Base-by-base conservation (phyloP, 1,140 invertebrate species). In the Grapholita molesta region DNA sequence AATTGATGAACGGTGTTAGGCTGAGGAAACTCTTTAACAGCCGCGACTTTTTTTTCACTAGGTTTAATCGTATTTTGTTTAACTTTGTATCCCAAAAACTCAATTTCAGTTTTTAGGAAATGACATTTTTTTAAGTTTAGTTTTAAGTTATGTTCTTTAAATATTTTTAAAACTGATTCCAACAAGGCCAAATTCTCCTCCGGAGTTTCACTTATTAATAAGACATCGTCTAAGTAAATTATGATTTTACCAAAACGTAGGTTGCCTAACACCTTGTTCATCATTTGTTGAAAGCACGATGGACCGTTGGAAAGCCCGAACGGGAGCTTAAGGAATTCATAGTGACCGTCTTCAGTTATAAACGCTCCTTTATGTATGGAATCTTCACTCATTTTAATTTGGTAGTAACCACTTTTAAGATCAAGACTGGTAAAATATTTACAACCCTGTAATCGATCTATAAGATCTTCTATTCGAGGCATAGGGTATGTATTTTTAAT, bases 331-430 rank as follows among this genome's bases (percentile, higher is more conserved):
- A 74, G 42, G 64, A 72, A 84, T 53, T 78, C 69, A 30, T 73
- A 93, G 25, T 80, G 75, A 3, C 85, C 82, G 28, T 74, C 65
- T 2, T 72, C 73, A 12, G 74, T 80, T 1, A 76, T 68, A 68
- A 84, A 84, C 18, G 80, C 70, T 0, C 76, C 77, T 25, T 79
- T 70, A 11, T 74, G 70, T 18, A 78, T 75, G 0, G 74, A 75
- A 3, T 77, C 38, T 52, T 67, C 11, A 5, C 70, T 48, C 7
- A 84, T 33, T 21, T 55, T 55, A 3, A 55, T 21, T 15, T 55
- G 52, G 15, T 55, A 55, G 23, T 55, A 55, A 15, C 23, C 55
- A 25, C 55, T 57, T 21, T 57, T 57, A 11, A 57, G 28, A 21
- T 57, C 55, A 1, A 57, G 28, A 25, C 28, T 57, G 2, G 55